Conservation (phyloP, 2,888 invertebrate genomes). For the Macaria liturata region DNA sequence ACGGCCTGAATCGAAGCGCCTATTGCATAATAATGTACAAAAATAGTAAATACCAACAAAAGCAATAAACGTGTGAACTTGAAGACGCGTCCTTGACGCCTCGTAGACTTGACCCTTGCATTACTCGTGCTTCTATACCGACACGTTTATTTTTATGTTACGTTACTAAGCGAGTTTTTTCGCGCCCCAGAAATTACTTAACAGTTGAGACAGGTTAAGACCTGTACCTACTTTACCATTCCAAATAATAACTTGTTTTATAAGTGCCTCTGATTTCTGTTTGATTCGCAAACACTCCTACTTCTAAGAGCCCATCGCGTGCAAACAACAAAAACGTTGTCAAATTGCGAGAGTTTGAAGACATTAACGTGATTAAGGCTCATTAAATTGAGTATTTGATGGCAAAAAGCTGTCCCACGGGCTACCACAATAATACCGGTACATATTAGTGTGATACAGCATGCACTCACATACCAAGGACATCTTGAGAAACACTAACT, state of each 20-base stretch:
- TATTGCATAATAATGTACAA: conserved; percentile 12
- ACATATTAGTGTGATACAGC: conserved; percentile 11
- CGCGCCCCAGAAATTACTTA: conserved; percentile 11
- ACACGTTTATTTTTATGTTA: conserved; percentile 20
- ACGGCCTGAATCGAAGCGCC: conserved; percentile 6
- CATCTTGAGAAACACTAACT: conserved; percentile 28
- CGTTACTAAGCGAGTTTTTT: conserved; percentile 21
- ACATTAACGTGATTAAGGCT: conserved; percentile 11
- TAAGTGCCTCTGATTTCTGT: conserved; percentile 8
- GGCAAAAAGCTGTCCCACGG: conserved; percentile 36
- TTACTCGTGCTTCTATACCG: conserved; percentile 23
- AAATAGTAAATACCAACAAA: conserved; percentile 23
- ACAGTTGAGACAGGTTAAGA: conserved; percentile 13
- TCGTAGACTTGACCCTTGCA: conserved; percentile 34
- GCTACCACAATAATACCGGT: conserved; percentile 19
- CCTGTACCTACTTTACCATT: conserved; percentile 5
- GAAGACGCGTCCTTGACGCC: conserved; percentile 30
- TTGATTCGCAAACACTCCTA: conserved; percentile 12
- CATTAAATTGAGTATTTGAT: conserved; percentile 27
- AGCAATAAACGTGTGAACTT: conserved; percentile 31
- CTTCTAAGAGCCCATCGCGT: conserved; percentile 14
- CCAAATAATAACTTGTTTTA: conserved; percentile 9
- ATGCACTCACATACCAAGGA: conserved; percentile 27
- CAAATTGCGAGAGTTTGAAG: conserved; percentile 10
- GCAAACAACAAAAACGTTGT: conserved; percentile 17